These are phyloP conservation scores for Gonioctena quinquepunctata DNA, from an alignment of 1,140 invertebrate species.

Conservation along the genomic window DNA sequence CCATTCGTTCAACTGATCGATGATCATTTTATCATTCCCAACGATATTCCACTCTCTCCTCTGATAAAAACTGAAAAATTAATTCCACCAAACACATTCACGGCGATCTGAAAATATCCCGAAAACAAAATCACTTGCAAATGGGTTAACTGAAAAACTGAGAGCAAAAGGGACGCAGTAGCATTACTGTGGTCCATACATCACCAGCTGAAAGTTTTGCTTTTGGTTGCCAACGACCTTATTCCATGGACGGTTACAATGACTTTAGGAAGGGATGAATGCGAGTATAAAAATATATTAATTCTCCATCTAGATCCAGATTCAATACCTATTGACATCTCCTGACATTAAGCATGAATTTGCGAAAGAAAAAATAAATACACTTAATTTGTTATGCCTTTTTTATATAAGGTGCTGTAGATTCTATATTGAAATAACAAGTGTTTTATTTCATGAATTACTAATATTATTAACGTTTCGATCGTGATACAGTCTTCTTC, in stretches of 20 bases:
- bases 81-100: background rate
- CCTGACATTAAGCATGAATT: no score
- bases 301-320: no score
- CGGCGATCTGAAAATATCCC: background rate
- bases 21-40: background rate
- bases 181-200: background rate
- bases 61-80: background rate
- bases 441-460: no score
- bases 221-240: slow-evolving; percentile 10
- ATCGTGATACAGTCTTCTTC: no score
- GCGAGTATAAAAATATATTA: no score
- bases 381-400: no score
- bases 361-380: no score
- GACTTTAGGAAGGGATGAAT: background rate
- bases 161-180: slow-evolving; percentile 10
- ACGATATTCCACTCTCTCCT: background rate
- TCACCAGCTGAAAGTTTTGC: background rate
- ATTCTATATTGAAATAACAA: no score
- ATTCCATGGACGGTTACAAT: background rate
- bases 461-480: no score
- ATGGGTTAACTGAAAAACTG: slow-evolving; percentile 7
- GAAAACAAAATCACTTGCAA: slow-evolving; percentile 6
- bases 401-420: no score
- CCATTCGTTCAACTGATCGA: background rate
- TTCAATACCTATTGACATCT: no score